phyloP scores from a whole-genome alignment of 37 sponge, comb jelly and placozoan species.

The Petrosia ficiformis region DNA sequence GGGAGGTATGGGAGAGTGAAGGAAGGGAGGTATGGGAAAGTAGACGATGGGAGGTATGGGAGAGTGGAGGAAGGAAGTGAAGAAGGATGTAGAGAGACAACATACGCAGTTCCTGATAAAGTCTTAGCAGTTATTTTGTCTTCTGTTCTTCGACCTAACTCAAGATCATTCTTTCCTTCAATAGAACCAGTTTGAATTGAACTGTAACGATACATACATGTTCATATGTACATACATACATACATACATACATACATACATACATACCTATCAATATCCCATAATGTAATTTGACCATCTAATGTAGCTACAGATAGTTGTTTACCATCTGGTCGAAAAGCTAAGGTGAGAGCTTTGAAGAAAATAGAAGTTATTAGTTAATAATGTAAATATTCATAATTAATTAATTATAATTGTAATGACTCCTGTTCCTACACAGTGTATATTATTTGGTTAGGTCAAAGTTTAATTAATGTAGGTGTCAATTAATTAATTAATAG shows the following conservation, averaged over 20 bases:
- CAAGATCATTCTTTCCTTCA: slow-evolving; percentile 82
- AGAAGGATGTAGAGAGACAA: neutral
- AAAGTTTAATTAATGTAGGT: too few relatives aligned
- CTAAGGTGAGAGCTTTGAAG: slow-evolving; percentile 50
- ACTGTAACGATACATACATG: neutral
- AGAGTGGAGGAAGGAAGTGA: too few relatives aligned
- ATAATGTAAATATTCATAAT: neutral
- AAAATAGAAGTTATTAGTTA: neutral
- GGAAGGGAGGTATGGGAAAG: too few relatives aligned
- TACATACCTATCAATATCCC: slow-evolving; percentile 40
- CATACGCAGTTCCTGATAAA: slow-evolving; percentile 49
- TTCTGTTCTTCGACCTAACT: slow-evolving; percentile 72
- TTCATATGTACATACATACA: neutral
- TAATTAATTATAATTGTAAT: neutral
- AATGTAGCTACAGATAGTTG: slow-evolving; percentile 86
- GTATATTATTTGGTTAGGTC: too few relatives aligned
- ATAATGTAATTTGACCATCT: slow-evolving; percentile 88
- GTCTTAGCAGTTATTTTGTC: slow-evolving; percentile 84
- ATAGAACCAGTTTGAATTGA: slow-evolving; percentile 73
- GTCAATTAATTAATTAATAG: too few relatives aligned
- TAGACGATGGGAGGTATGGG: too few relatives aligned
- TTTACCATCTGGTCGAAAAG: slow-evolving; percentile 71
- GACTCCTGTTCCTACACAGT: too few relatives aligned
- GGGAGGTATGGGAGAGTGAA: too few relatives aligned
- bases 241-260: neutral